Percentiles rank a stretch among this genome's conserved stretches.
Conservation (phyloP, 1,140 invertebrate genomes). For the Bacillus rossius region DNA sequence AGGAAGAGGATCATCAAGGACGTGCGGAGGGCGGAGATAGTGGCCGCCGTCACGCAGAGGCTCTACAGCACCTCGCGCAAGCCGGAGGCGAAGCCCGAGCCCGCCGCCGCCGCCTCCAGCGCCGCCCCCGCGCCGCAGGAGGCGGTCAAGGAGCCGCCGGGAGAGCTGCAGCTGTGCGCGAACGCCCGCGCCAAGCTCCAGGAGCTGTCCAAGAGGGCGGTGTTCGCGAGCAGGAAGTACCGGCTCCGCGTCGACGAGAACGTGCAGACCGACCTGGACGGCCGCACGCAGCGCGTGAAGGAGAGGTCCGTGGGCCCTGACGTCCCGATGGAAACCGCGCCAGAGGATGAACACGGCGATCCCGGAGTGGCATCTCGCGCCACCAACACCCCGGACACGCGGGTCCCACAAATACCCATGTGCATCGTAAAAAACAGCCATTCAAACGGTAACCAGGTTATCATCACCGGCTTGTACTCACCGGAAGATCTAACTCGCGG, state of each 20-base stretch:
- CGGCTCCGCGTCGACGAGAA: not conserved
- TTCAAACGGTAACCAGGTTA: too few species aligned
- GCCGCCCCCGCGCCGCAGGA: slow-evolving; percentile 43
- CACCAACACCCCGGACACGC: too few species aligned
- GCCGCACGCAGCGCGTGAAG: not conserved
- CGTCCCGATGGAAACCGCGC: not conserved
- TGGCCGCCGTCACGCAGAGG: slow-evolving; percentile 60
- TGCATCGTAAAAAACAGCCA: too few species aligned
- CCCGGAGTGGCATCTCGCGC: too few species aligned
- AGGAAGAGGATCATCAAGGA: slow-evolving; percentile 7
- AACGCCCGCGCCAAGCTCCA: slow-evolving; percentile 49
- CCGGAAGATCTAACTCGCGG: too few species aligned
- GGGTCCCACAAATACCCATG: too few species aligned
- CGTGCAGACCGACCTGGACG: slow-evolving; percentile 4
- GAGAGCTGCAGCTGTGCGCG: slow-evolving; percentile 47
- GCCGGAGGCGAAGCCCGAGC: slow-evolving; percentile 45
- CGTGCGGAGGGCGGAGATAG: slow-evolving; percentile 53
- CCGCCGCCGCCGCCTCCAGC: slow-evolving; percentile 1
- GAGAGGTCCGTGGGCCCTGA: slow-evolving; percentile 2
- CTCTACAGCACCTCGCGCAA: slow-evolving; percentile 56
- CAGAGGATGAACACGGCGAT: too few species aligned
- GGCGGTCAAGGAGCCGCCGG: slow-evolving; percentile 47
- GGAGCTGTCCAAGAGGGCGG: slow-evolving; percentile 35
- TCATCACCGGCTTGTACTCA: too few species aligned
- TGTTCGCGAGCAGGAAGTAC: not conserved